A percentile compares a stretch with the other conserved stretches of the same genome.
These are phyloP conservation scores for Andrena praecox DNA, from an alignment of 2,888 invertebrate species.

Conservation along the genomic window DNA sequence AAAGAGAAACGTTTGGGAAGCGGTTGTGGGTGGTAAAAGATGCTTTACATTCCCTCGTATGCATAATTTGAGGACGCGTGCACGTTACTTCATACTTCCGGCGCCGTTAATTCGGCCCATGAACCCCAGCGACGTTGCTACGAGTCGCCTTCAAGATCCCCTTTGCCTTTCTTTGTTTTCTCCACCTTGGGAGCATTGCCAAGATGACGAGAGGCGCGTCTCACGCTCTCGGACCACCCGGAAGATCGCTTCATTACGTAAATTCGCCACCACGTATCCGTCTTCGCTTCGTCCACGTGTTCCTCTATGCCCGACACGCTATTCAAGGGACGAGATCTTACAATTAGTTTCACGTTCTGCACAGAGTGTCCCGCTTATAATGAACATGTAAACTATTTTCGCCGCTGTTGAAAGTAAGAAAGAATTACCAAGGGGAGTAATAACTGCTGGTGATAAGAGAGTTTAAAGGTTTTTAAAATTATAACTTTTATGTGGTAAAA, in stretches of 20 bases:
- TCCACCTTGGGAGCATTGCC: slow-evolving; percentile 64
- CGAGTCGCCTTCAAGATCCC: slow-evolving; percentile 49
- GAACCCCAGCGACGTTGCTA: slow-evolving; percentile 49
- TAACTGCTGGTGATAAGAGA: too few relatives aligned
- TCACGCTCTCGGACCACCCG: slow-evolving; percentile 76
- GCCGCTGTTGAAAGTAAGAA: too few relatives aligned
- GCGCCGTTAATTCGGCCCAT: slow-evolving; percentile 68
- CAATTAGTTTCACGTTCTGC: too few relatives aligned
- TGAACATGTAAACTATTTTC: too few relatives aligned
- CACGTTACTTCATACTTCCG: slow-evolving; percentile 58
- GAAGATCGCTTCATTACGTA: slow-evolving; percentile 77
- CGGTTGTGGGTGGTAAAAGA: slow-evolving; percentile 66
- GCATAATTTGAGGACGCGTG: slow-evolving; percentile 59
- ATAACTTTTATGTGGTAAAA: too few relatives aligned
- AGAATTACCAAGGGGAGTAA: too few relatives aligned
- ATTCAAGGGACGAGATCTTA: too few relatives aligned
- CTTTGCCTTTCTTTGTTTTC: slow-evolving; percentile 59
- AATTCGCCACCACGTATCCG: slow-evolving; percentile 64
- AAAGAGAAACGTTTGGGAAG: slow-evolving; percentile 54
- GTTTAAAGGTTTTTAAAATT: too few relatives aligned
- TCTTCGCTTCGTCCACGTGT: slow-evolving; percentile 33
- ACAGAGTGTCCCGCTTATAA: too few relatives aligned
- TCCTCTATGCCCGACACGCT: not conserved
- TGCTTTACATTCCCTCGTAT: slow-evolving; percentile 53
- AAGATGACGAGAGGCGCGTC: slow-evolving; percentile 52